phyloP scores from a whole-genome alignment of 2,797 vertebrate genomes.

The Phoxinus dragarum region DNA sequence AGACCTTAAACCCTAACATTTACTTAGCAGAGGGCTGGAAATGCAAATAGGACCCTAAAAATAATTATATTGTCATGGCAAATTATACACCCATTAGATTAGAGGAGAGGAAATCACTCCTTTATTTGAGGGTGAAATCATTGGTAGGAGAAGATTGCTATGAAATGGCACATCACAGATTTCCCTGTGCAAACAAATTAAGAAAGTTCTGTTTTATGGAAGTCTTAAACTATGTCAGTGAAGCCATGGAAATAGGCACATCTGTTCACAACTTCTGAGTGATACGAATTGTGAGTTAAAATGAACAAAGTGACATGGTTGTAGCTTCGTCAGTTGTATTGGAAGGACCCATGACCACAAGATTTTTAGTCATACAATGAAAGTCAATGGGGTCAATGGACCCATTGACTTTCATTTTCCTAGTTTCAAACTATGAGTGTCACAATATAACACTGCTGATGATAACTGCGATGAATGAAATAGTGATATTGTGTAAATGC shows the following conservation, averaged over 20 bases:
- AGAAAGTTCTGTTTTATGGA: conserved; percentile 35
- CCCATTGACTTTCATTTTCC: not conserved
- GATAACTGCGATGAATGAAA: not conserved
- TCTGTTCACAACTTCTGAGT: not conserved
- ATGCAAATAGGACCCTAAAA: conserved; percentile 79
- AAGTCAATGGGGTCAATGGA: not conserved
- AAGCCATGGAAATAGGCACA: conserved; percentile 1
- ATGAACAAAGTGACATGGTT: not conserved
- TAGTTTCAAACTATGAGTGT: not conserved
- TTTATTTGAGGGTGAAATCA: conserved; percentile 72
- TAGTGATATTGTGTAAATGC: not conserved
- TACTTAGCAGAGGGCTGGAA: conserved; percentile 73
- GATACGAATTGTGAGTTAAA: conserved; percentile 2
- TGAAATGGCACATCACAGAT: conserved; percentile 49
- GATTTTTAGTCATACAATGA: not conserved
- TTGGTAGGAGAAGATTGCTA: conserved; percentile 62
- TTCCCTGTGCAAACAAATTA: conserved; percentile 39
- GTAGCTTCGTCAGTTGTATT: not conserved
- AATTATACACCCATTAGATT: conserved; percentile 80
- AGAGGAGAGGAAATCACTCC: conserved; percentile 72
- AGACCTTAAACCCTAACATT: conserved; percentile 79
- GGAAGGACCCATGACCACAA: not conserved
- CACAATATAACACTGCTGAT: not conserved
- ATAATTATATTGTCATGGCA: conserved; percentile 82
- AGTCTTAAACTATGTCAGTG: conserved; percentile 26